These are phyloP conservation scores for Lycia hirtaria DNA, from an alignment of 2,888 invertebrate species.

Conservation along the genomic window DNA sequence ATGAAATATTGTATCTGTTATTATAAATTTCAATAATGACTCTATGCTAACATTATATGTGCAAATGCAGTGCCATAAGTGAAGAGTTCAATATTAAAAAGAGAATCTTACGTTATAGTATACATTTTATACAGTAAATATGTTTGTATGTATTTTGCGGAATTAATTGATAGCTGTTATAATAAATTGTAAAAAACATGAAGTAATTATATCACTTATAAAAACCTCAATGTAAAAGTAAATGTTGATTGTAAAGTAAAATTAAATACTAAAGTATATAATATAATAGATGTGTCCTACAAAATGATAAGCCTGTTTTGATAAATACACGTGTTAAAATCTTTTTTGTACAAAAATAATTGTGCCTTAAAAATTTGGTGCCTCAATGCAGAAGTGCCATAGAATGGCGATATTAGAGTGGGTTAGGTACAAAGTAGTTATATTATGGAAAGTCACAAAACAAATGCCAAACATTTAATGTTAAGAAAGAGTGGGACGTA, in stretches of 20 bases:
- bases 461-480: slow-evolving; percentile 78
- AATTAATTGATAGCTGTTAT: slow-evolving; percentile 1
- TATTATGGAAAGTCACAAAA: slow-evolving; percentile 81
- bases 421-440: slow-evolving; percentile 72
- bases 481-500: slow-evolving; percentile 55
- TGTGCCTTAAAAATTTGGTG: slow-evolving; percentile 73
- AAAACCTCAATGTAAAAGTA: no score
- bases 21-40: slow-evolving; percentile 48
- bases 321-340: background rate
- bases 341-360: slow-evolving; percentile 50
- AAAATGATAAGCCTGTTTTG: slow-evolving; percentile 29
- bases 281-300: slow-evolving; percentile 14
- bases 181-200: background rate
- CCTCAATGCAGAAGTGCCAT: slow-evolving; percentile 71
- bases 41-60: slow-evolving; percentile 63
- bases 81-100: slow-evolving; percentile 56
- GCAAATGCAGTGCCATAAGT: slow-evolving; percentile 79
- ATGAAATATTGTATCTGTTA: slow-evolving; percentile 33
- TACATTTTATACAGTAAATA: slow-evolving; percentile 44
- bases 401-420: slow-evolving; percentile 58
- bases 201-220: background rate
- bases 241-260: no score
- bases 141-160: slow-evolving; percentile 31
- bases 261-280: background rate
- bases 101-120: slow-evolving; percentile 47